Conservation (phyloP, 1,140 invertebrate genomes). For the Neuroterus valhalla region DNA sequence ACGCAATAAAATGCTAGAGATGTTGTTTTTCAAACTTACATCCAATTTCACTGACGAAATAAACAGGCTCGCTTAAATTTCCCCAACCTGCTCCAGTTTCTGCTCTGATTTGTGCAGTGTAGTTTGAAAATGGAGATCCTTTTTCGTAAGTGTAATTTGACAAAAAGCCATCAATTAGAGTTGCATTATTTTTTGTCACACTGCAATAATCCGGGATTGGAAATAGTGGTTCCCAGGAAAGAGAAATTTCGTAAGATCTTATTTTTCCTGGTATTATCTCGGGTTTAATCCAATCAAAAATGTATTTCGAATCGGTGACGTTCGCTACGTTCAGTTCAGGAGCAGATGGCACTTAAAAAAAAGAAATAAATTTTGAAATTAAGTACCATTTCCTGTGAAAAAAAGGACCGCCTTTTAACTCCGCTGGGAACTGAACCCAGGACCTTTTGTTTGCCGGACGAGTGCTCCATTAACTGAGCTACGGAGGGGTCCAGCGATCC, state of each 20-base stretch:
- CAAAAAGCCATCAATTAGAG: conserved; percentile 16
- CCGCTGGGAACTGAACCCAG: too few species aligned
- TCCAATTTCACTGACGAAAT: conserved; percentile 29
- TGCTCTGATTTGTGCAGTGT: conserved; percentile 56
- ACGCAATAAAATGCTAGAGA: conserved; percentile 1
- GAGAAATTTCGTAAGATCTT: conserved; percentile 51
- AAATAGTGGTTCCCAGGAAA: conserved; percentile 51
- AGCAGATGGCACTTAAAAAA: conserved; percentile 54
- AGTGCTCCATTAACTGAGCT: too few species aligned
- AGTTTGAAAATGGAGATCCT: conserved; percentile 53
- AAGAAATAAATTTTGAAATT: conserved; percentile 3
- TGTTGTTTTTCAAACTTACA: conserved; percentile 45
- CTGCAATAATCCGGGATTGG: conserved; percentile 52
- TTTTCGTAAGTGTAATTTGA: conserved; percentile 41
- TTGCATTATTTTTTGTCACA: background rate
- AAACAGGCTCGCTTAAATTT: conserved; percentile 42
- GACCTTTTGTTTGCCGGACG: too few species aligned
- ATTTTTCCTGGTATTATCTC: conserved; percentile 56
- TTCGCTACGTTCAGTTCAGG: conserved; percentile 46
- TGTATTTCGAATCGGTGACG: conserved; percentile 52
- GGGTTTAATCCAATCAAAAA: conserved; percentile 61
- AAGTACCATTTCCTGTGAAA: too few species aligned
- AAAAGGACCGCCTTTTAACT: too few species aligned
- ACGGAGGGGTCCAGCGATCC: too few species aligned
- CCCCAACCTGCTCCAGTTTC: conserved; percentile 62